Evolutionary conservation across 2,113 vertebrate genomes (phyloP).

Genomic region (Platysteira castanea): DNA sequence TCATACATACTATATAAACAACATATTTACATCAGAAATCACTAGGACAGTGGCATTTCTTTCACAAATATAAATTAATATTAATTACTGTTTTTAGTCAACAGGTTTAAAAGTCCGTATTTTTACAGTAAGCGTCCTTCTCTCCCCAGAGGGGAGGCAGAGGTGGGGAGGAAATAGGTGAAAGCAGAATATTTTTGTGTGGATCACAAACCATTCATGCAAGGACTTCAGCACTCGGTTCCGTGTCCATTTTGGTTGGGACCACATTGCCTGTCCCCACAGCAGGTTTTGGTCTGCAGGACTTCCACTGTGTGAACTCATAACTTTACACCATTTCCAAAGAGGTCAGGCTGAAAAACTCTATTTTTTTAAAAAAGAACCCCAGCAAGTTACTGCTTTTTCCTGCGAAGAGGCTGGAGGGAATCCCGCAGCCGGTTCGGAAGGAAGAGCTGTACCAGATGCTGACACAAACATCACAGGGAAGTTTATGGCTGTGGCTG

Average conservation of each 20-base stretch:
- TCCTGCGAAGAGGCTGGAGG: neutral
- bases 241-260: neutral
- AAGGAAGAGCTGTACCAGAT: neutral
- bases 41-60: constrained; percentile 89
- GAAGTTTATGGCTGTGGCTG: neutral
- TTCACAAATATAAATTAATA: constrained; percentile 96
- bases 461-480: neutral
- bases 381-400: neutral
- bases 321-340: neutral
- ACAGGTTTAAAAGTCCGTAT: constrained; percentile 75
- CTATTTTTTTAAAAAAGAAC: neutral
- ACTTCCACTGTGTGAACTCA: neutral
- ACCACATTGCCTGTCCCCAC: neutral
- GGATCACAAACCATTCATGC: constrained; percentile 22
- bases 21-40: constrained; percentile 95
- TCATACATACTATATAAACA: constrained; percentile 99
- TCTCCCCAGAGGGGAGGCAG: constrained; percentile 16
- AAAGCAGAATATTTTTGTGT: constrained; percentile 48
- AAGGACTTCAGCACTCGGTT: neutral
- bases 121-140: constrained; percentile 72
- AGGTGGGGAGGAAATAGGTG: constrained; percentile 21
- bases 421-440: neutral
- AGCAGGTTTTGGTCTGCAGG: constrained; percentile 51
- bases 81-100: constrained; percentile 85
- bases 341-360: neutral